Conservation (phyloP, 2,113 vertebrate genomes). For the Phyllopteryx taeniolatus region DNA sequence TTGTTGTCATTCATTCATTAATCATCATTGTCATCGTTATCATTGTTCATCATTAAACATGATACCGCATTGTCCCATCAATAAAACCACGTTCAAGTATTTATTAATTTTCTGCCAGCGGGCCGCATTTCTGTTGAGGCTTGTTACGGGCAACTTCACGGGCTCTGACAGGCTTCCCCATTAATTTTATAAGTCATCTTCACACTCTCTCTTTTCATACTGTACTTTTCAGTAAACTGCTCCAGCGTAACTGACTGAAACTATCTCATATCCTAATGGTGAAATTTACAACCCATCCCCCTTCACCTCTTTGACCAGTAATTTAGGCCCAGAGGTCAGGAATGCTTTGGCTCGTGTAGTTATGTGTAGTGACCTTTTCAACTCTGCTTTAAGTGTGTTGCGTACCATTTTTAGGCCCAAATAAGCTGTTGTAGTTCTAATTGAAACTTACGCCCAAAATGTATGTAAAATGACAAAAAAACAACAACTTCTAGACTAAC, state of each 20-base stretch:
- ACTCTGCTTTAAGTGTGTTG: conserved; percentile 32
- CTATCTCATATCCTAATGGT: conserved; percentile 82
- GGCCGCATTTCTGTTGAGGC: conserved; percentile 53
- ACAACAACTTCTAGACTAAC: too few relatives aligned
- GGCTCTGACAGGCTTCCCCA: conserved; percentile 79
- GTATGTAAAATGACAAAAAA: too few relatives aligned
- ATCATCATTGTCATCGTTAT: too few relatives aligned
- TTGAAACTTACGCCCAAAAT: not conserved
- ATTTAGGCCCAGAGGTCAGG: conserved; percentile 80
- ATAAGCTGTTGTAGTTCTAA: not conserved
- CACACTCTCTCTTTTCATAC: conserved; percentile 75
- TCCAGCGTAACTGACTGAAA: conserved; percentile 85
- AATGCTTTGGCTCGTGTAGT: conserved; percentile 84
- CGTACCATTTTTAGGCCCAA: not conserved
- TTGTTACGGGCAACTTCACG: conserved; percentile 60
- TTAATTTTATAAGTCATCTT: conserved; percentile 81
- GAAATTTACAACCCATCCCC: conserved; percentile 77
- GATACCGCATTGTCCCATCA: conserved; percentile 20
- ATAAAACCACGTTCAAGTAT: conserved; percentile 43
- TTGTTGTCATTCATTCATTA: not conserved
- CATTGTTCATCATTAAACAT: conserved; percentile 34
- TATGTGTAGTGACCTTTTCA: conserved; percentile 89
- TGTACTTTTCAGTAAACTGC: conserved; percentile 87
- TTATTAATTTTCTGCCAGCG: conserved; percentile 38
- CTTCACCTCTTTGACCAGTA: conserved; percentile 75